Percentiles rank a stretch among this genome's conserved stretches.
Conservation (phyloP, 2,113 vertebrate species). For the Mobula hypostoma region DNA sequence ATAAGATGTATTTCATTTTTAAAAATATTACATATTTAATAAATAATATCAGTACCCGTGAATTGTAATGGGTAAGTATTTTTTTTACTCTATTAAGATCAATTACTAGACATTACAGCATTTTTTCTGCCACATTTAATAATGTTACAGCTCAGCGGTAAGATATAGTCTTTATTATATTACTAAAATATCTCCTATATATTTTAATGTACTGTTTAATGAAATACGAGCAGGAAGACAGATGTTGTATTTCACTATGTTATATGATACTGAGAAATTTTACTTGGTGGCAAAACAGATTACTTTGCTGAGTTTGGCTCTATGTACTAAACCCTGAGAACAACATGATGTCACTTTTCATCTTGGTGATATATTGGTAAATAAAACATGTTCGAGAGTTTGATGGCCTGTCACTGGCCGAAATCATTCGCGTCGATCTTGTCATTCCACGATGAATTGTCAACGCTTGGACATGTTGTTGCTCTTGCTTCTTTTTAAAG, state of each 20-base stretch:
- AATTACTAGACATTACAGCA: not conserved
- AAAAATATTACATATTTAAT: not conserved
- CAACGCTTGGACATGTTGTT: not conserved
- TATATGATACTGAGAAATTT: not conserved
- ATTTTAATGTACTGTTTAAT: not conserved
- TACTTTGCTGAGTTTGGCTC: not conserved
- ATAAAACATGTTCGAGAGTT: not conserved
- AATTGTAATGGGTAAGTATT: not conserved
- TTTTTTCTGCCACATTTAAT: not conserved
- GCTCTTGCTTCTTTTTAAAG: not conserved
- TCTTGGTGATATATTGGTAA: not conserved
- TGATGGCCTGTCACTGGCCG: not conserved
- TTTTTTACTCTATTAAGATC: not conserved
- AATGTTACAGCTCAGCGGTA: not conserved
- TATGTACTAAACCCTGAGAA: not conserved
- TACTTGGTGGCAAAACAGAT: conserved; percentile 24
- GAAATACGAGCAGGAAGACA: not conserved
- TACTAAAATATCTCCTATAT: not conserved
- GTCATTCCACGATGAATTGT: not conserved
- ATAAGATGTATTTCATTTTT: not conserved
- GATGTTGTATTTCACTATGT: not conserved
- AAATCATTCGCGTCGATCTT: not conserved
- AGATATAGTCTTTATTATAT: not conserved
- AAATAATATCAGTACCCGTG: not conserved
- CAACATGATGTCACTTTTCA: not conserved